Evolutionary conservation across 2,888 invertebrate genomes (phyloP).

Genomic region (Meiosimyza platycephala): DNA sequence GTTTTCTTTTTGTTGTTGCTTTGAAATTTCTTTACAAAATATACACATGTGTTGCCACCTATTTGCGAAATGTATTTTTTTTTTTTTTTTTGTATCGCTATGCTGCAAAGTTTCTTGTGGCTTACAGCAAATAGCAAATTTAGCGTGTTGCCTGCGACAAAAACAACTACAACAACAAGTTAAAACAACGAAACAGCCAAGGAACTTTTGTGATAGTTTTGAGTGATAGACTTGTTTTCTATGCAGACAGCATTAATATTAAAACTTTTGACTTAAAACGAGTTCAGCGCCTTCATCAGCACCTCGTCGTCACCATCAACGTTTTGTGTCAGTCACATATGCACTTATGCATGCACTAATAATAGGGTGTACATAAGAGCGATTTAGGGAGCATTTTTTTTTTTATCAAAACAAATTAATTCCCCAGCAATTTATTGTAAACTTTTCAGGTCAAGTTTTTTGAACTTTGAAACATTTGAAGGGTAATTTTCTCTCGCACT

Average conservation of each 20-base stretch:
- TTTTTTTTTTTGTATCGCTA: conserved; percentile 6
- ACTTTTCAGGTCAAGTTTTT: too few species aligned
- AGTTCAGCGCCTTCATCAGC: conserved; percentile 18
- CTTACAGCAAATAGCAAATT: conserved; percentile 18
- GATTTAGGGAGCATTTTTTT: too few species aligned
- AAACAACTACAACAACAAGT: conserved; percentile 22
- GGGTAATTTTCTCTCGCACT: too few species aligned
- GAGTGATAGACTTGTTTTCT: conserved; percentile 64
- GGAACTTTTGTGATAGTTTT: conserved; percentile 50
- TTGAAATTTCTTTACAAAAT: background rate
- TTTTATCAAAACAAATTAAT: too few species aligned
- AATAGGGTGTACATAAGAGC: too few species aligned
- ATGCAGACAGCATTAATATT: conserved; percentile 57
- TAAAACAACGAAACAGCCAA: conserved; percentile 22
- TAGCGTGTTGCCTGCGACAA: conserved; percentile 7
- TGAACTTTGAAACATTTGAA: too few species aligned
- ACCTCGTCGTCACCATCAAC: background rate
- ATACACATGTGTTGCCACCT: conserved; percentile 25
- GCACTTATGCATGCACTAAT: too few species aligned
- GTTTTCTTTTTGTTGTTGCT: conserved; percentile 4
- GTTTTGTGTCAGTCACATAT: background rate
- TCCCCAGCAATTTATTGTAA: too few species aligned
- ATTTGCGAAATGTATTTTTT: background rate
- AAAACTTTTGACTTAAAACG: conserved; percentile 36
- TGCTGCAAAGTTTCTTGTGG: conserved; percentile 13